Evolutionary conservation across 2,797 vertebrate genomes (phyloP), one percentile per base, ranked within the genome.

Genomic region (Propithecus perrieri): DNA sequence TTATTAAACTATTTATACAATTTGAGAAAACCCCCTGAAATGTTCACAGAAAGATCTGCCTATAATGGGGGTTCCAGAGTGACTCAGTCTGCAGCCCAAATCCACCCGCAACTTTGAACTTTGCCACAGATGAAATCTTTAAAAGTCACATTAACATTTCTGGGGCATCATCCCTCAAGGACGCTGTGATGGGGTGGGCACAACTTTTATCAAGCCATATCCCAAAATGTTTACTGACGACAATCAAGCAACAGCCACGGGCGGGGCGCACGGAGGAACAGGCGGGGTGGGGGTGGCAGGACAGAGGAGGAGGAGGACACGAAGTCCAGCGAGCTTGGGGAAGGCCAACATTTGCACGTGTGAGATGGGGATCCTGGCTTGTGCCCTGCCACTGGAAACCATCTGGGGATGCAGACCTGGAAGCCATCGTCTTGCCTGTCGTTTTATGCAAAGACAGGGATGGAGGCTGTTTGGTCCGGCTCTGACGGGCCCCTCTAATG

Each of bases 1-100:
- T 96, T 97, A 98, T 97, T 97, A 84, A 96, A 92, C 94, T 97
- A 97, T 97, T 98, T 96, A 92, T 94, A 98, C 95, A 97, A 95
- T 96, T 97, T 95, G 93, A 97, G 95, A 96, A 97, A 97, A 97
- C 84, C 96, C 97, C 97, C 85, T 83, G 63, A 97, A 97, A 95
- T 91, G 85, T 50, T 97, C 93, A 94, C 5, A 1, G 91, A 94
- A 97, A 97, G 76, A 97, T 95, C 11, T 95, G 89, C 93, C 43
- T 93, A 65, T 92, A 94, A 92, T 67, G 80, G 97, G 95, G 95
- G 97, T 97, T 97, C 96, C 86, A 91, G 95, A 95, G 95, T 98
- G 96, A 98, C 94, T 98, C 94, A 97, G 81, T 76, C 80, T 43
- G 7, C 72, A 91, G 95, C 78, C 85, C 61, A 71, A 94, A 90